phyloP scores from a whole-genome alignment of 2,113 vertebrate genomes.

The Anoplopoma fimbria region DNA sequence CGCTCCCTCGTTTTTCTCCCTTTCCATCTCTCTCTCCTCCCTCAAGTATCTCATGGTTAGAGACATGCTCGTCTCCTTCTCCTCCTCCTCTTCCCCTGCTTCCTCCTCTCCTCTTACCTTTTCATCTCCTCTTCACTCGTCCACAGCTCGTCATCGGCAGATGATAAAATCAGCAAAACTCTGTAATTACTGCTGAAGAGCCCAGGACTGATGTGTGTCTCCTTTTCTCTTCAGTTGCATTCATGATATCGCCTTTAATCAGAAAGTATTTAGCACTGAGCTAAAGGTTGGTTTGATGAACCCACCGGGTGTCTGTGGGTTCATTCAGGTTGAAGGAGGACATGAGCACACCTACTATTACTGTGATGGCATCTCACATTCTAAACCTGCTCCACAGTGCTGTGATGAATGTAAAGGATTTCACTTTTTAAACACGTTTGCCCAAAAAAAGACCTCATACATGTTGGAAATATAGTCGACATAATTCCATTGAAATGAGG shows the following conservation, averaged over 20 bases:
- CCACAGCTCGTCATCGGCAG: not conserved
- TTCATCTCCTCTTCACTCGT: conserved; percentile 21
- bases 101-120: conserved; percentile 30
- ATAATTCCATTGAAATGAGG: not conserved
- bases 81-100: conserved; percentile 12
- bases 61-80: conserved; percentile 45
- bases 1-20: conserved; percentile 24
- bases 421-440: not conserved
- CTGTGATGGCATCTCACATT: not conserved
- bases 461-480: not conserved
- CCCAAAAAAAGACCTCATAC: not conserved
- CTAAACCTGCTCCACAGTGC: not conserved
- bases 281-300: conserved; percentile 10
- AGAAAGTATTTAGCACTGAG: conserved; percentile 20
- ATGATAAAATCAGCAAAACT: conserved; percentile 49
- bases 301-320: conserved; percentile 7
- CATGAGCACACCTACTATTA: conserved; percentile 1
- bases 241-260: conserved; percentile 23
- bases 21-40: conserved; percentile 27
- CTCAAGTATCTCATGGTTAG: conserved; percentile 60
- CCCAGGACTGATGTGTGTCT: conserved; percentile 33
- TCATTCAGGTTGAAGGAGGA: conserved; percentile 26
- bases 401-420: not conserved
- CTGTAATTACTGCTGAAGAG: conserved; percentile 62
- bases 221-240: conserved; percentile 2